phyloP scores from a whole-genome alignment of 2,113 vertebrate species.

The Psettodes erumei region DNA sequence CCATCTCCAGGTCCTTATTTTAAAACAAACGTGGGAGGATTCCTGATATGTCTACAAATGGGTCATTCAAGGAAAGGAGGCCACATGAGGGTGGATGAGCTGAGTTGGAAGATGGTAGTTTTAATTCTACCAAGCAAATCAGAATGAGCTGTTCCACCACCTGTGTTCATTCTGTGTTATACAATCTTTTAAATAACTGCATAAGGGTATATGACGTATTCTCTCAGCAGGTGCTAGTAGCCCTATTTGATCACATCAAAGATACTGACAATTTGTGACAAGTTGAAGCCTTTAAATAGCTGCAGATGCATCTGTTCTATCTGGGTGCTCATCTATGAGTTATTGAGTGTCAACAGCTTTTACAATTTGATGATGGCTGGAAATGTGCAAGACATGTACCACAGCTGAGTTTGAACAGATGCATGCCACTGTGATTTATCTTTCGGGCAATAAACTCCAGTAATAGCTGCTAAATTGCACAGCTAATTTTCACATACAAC shows the following conservation, averaged over 20 bases:
- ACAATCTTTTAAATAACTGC: not conserved
- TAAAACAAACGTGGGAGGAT: slow-evolving; percentile 24
- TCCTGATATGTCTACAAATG: slow-evolving; percentile 22
- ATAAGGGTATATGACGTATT: not conserved
- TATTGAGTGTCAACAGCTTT: slow-evolving; percentile 54
- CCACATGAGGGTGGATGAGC: slow-evolving; percentile 32
- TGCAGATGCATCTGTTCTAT: slow-evolving; percentile 8
- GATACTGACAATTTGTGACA: slow-evolving; percentile 33
- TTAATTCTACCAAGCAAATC: not conserved
- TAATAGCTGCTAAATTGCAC: slow-evolving; percentile 36
- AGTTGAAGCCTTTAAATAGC: slow-evolving; percentile 21
- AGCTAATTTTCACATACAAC: slow-evolving; percentile 21
- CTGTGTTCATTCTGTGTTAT: not conserved
- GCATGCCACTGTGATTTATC: slow-evolving; percentile 31
- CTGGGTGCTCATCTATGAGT: slow-evolving; percentile 35
- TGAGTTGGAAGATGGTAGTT: not conserved
- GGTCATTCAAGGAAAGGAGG: slow-evolving; percentile 15
- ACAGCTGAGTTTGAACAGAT: slow-evolving; percentile 43
- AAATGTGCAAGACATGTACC: slow-evolving; percentile 53
- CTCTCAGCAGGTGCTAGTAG: slow-evolving; percentile 9
- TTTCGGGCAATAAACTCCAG: slow-evolving; percentile 38
- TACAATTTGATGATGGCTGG: slow-evolving; percentile 48
- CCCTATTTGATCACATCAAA: slow-evolving; percentile 15
- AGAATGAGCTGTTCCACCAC: not conserved
- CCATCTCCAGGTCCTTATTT: slow-evolving; percentile 33